phyloP scores from a whole-genome alignment of 2,113 vertebrate species.

The Aplodontia rufa region DNA sequence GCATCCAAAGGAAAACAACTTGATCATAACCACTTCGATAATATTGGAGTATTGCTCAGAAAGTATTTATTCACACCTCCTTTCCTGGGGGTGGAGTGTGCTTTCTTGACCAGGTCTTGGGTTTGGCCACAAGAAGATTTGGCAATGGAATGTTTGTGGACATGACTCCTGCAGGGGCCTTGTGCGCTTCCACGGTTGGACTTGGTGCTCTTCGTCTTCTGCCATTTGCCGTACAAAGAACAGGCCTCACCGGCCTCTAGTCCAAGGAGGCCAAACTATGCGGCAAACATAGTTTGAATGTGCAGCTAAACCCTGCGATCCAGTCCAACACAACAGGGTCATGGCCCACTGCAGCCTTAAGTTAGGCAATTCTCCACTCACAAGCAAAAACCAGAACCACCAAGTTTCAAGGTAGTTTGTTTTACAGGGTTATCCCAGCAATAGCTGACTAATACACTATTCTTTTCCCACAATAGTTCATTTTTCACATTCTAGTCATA shows the following conservation, averaged over 20 bases:
- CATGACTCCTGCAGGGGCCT: neutral
- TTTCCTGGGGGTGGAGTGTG: neutral
- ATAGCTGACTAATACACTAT: neutral
- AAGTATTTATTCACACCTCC: neutral
- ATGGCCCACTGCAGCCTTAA: neutral
- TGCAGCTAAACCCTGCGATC: neutral
- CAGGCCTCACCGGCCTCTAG: neutral
- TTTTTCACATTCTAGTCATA: neutral
- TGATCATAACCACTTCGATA: neutral
- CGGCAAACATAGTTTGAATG: neutral
- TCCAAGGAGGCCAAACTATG: neutral
- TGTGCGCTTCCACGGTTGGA: neutral
- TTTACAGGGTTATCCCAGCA: neutral
- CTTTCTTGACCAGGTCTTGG: neutral
- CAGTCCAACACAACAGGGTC: neutral
- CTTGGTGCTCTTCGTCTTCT: neutral
- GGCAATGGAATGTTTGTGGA: neutral
- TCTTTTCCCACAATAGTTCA: neutral
- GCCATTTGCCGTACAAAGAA: neutral
- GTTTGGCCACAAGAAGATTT: neutral
- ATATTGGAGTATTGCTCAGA: neutral
- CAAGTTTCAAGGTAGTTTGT: neutral
- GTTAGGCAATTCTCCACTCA: neutral
- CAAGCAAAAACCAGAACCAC: neutral
- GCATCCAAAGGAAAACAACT: neutral